phyloP scores from a whole-genome alignment of 2,113 vertebrate species.

The Eira barbara region DNA sequence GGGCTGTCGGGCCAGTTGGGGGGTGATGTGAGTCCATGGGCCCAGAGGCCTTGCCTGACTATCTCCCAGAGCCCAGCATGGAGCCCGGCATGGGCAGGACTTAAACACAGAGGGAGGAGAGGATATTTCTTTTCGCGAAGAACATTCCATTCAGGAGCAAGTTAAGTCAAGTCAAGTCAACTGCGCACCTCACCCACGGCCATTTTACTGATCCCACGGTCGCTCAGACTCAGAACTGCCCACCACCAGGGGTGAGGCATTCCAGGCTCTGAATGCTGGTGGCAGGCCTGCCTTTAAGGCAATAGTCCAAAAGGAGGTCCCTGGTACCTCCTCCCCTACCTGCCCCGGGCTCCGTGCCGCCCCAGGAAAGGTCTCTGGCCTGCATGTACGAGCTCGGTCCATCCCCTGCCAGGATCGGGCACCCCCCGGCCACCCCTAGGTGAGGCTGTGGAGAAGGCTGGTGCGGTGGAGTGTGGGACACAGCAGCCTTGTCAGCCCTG shows the following conservation, averaged over 20 bases:
- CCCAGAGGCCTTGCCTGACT: too few relatives aligned
- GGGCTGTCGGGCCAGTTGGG: not conserved
- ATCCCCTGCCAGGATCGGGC: rapidly evolving
- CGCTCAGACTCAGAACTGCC: not conserved
- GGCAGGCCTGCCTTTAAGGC: not conserved
- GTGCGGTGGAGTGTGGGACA: not conserved
- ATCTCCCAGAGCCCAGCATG: not conserved
- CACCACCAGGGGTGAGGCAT: too few relatives aligned
- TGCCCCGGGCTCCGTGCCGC: not conserved
- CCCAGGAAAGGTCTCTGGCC: not conserved
- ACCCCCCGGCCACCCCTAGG: too few relatives aligned
- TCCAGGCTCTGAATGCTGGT: not conserved
- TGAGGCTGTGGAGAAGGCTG: too few relatives aligned
- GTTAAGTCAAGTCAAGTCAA: not conserved
- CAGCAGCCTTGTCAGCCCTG: not conserved
- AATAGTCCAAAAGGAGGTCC: not conserved
- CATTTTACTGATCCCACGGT: not conserved
- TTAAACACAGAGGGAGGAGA: not conserved
- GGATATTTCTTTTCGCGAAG: not conserved
- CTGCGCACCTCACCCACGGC: rapidly evolving
- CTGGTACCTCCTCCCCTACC: not conserved
- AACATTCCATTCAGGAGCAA: not conserved
- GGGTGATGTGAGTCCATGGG: too few relatives aligned
- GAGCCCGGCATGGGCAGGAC: not conserved
- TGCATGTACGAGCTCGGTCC: not conserved